These are phyloP conservation scores for Lagopus leucura DNA, from an alignment of 2,113 vertebrate genomes.

Conservation along the genomic window DNA sequence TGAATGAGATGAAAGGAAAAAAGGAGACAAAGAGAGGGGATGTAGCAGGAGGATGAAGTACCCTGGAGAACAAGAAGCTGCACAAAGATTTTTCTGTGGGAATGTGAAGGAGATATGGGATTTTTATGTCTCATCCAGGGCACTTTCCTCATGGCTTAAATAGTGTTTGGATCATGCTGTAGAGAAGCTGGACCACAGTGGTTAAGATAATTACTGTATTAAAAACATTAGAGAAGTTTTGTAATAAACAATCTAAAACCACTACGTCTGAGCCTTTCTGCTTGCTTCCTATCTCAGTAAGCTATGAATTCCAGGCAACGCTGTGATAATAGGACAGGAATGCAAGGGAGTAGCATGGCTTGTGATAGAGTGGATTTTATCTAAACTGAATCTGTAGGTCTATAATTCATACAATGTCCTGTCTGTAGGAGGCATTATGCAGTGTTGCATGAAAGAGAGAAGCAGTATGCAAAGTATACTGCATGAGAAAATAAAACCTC, in stretches of 20 bases:
- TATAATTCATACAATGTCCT: neutral
- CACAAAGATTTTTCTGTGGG: neutral
- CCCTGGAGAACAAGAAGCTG: neutral
- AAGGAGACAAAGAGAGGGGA: neutral
- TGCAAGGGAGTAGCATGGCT: neutral
- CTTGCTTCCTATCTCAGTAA: neutral
- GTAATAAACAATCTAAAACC: neutral
- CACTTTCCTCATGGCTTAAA: neutral
- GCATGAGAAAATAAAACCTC: neutral
- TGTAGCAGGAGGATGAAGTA: neutral
- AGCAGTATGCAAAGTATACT: neutral
- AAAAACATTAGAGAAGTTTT: neutral
- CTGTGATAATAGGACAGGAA: neutral
- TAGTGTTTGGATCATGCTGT: neutral
- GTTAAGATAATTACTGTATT: neutral
- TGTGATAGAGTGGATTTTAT: neutral
- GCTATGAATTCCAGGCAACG: neutral
- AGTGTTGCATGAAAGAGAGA: neutral
- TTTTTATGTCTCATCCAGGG: neutral
- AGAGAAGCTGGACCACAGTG: neutral
- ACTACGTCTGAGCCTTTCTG: neutral
- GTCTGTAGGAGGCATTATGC: accelerated
- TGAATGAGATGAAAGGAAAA: accelerated
- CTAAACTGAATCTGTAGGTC: neutral
- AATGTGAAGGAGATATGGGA: neutral